Evolutionary conservation across 2,888 invertebrate genomes (phyloP), one percentile per base, ranked within the genome.

Genomic region (Ectropis crepuscularia): DNA sequence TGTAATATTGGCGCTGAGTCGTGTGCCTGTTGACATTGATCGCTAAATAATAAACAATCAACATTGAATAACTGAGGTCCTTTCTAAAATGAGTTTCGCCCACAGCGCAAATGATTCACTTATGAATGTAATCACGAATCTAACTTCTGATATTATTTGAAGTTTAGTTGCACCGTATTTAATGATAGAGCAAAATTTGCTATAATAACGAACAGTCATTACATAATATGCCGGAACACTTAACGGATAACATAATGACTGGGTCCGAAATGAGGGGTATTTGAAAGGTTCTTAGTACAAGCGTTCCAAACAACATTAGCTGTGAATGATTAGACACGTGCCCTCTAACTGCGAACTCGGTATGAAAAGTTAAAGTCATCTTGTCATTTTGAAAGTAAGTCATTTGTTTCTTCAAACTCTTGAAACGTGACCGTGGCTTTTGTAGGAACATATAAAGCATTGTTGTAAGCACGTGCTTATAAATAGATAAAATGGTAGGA

Each of bases 341-440:
- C 75, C 73, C 74, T 73, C 67, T 57, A 78, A 76, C 71, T 69
- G 74, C 74, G 71, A 78, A 75, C 74, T 70, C 72, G 78, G 80
- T 81, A 81, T 62, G 71, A 78, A 80, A 80, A 76, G 61, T 80
- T 70, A 77, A 77, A 79, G 77, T 81, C 78, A 82, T 82, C 76
- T 70, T 53, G 57, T 57, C 57, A 64, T 54, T 62, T 55, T 65
- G 65, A 54, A 59, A 59, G 55, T 12, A 59, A 59, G 55, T 12
- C 50, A 58, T 58, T 66, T 49, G 51, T 65, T 47, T 16, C 50
- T 39, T 36, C 51, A 57, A 38, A 41, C 53, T 51, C 12, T 46
- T 45, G 38, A 57, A 43, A 53, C 38, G 42, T 54, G 12, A 38
- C 57, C 16, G 16, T 28, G 16, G 16, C 39, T 57, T 39, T 58